Evolutionary conservation across 2,888 invertebrate species (phyloP).

Genomic region (Xylota segnis): DNA sequence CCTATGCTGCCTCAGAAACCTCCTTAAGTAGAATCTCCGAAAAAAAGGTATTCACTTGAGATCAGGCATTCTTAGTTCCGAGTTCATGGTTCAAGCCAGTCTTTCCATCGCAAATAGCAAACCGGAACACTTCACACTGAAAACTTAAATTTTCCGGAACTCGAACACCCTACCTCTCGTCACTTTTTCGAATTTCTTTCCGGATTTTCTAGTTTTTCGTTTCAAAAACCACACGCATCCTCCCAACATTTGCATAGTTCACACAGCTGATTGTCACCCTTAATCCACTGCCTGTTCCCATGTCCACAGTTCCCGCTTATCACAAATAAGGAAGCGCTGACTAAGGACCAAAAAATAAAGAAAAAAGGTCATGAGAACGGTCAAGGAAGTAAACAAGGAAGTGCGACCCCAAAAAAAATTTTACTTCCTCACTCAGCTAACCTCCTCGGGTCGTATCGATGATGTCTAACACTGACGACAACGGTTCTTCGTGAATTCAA

Average conservation of each 20-base stretch:
- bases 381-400: constrained; percentile 67
- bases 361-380: constrained; percentile 73
- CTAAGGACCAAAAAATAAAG: constrained; percentile 30
- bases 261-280: constrained; percentile 43
- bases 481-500: constrained; percentile 44
- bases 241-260: constrained; percentile 51
- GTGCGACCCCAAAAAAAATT: constrained; percentile 64
- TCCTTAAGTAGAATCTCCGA: too few species aligned
- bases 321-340: constrained; percentile 65
- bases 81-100: too few species aligned
- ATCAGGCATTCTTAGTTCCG: too few species aligned
- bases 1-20: too few species aligned
- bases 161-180: background rate
- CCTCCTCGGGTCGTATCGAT: constrained; percentile 14
- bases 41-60: too few species aligned
- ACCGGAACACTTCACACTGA: too few species aligned
- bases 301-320: constrained; percentile 49
- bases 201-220: constrained; percentile 48
- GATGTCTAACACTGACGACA: constrained; percentile 15
- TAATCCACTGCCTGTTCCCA: constrained; percentile 30
- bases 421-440: constrained; percentile 47
- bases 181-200: constrained; percentile 29
- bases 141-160: background rate
- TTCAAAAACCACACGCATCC: background rate
- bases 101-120: too few species aligned